A percentile compares a stretch with the other conserved stretches of the same genome.
These are phyloP conservation scores for Odontothrips loti DNA, from an alignment of 2,888 invertebrate species.

Conservation along the genomic window DNA sequence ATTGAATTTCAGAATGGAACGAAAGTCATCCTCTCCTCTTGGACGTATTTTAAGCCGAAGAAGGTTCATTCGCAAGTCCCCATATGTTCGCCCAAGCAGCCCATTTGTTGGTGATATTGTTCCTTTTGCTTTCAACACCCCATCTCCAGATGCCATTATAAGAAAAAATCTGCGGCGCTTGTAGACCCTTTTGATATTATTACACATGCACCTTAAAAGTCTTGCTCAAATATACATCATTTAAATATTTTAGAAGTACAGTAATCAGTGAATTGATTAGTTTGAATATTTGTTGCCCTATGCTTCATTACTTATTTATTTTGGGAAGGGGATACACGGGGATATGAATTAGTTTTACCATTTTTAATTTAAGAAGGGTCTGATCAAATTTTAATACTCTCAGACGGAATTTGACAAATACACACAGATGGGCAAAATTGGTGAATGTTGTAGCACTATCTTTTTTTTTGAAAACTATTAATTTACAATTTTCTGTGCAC, in stretches of 20 bases:
- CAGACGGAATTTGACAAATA: too few species aligned
- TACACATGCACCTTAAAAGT: too few species aligned
- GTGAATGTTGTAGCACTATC: too few species aligned
- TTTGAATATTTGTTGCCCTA: not conserved
- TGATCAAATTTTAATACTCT: too few species aligned
- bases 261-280: conserved; percentile 34
- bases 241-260: conserved; percentile 33
- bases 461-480: too few species aligned
- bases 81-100: conserved; percentile 39
- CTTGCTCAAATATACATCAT: too few species aligned
- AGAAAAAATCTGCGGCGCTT: conserved; percentile 44
- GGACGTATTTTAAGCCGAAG: conserved; percentile 51
- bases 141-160: conserved; percentile 59
- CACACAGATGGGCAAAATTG: too few species aligned
- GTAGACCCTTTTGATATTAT: conserved; percentile 15
- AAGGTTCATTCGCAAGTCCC: conserved; percentile 39
- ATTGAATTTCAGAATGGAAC: conserved; percentile 36
- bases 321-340: too few species aligned
- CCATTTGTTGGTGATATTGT: conserved; percentile 39
- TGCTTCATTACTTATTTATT: not conserved
- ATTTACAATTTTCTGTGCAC: too few species aligned
- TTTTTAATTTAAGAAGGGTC: too few species aligned
- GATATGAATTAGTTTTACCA: too few species aligned
- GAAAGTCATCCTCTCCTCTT: conserved; percentile 42
- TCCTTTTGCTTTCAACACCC: conserved; percentile 55